These are phyloP conservation scores for Chunga burmeisteri DNA, from an alignment of 2,113 vertebrate genomes.

Conservation along the genomic window DNA sequence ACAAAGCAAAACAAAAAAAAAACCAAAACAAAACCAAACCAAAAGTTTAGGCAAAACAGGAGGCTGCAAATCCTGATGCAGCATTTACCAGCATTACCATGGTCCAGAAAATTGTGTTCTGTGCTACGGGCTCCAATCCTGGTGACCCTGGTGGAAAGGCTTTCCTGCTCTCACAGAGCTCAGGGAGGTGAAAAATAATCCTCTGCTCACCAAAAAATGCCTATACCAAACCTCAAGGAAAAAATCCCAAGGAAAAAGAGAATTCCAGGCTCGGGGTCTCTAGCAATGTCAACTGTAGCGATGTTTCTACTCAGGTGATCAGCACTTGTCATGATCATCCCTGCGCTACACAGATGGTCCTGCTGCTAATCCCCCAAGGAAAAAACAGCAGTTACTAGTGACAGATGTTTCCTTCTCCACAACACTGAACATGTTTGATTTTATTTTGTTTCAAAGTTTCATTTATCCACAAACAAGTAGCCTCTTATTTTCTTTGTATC, in stretches of 20 bases:
- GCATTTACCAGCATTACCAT: background rate
- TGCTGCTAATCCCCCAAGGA: background rate
- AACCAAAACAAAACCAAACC: no score
- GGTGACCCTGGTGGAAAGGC: background rate
- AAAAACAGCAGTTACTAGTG: background rate
- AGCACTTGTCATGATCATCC: rapidly evolving
- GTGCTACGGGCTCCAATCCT: background rate
- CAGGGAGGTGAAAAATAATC: background rate
- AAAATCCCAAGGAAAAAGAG: background rate
- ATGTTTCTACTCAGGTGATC: rapidly evolving
- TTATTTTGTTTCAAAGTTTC: background rate
- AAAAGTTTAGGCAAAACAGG: background rate
- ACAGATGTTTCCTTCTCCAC: background rate
- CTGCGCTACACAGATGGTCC: background rate
- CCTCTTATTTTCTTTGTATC: background rate
- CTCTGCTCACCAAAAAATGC: background rate
- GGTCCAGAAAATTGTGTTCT: background rate
- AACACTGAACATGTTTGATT: background rate
- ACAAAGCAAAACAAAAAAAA: no score
- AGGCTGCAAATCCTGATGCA: background rate
- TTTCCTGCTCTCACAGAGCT: background rate
- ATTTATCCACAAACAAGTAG: background rate
- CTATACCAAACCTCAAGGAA: background rate
- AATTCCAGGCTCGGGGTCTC: background rate
- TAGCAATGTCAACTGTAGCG: background rate